A percentile compares a stretch with the other conserved stretches of the same genome.
Conservation (phyloP, 1,140 invertebrate species). For the Drosophila oshimai region DNA sequence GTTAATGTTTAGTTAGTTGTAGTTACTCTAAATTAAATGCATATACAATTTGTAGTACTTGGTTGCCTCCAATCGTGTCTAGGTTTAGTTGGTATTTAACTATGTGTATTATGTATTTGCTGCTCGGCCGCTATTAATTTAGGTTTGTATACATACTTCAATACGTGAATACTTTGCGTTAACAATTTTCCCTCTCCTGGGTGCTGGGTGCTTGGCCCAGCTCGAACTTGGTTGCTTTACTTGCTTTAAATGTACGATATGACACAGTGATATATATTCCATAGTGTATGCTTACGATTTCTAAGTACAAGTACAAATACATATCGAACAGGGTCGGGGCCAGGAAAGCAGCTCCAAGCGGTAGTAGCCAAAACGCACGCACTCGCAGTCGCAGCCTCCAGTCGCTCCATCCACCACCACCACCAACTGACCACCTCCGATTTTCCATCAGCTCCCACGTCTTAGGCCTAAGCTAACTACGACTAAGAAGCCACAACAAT, state of each 20-base stretch:
- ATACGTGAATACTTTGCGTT: constrained; percentile 55
- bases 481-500: constrained; percentile 75
- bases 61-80: constrained; percentile 57
- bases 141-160: constrained; percentile 42
- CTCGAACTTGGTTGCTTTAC: constrained; percentile 45
- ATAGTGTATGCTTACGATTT: constrained; percentile 62
- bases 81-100: constrained; percentile 40
- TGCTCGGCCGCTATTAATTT: constrained; percentile 70
- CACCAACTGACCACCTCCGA: constrained; percentile 26
- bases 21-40: constrained; percentile 70
- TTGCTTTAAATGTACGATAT: constrained; percentile 79
- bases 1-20: constrained; percentile 38
- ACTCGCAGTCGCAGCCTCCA: neutral
- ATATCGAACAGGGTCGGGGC: constrained; percentile 47
- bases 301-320: constrained; percentile 68
- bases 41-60: constrained; percentile 75
- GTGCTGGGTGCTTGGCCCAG: neutral
- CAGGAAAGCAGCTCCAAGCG: constrained; percentile 34
- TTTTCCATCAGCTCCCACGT: constrained; percentile 8
- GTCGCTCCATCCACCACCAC: constrained; percentile 1
- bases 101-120: constrained; percentile 60
- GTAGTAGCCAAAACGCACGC: constrained; percentile 15
- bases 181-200: constrained; percentile 39
- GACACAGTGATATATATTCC: constrained; percentile 78
- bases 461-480: constrained; percentile 63